Conservation (phyloP, 1,140 invertebrate species). For the Drosophila pseudoananassae region DNA sequence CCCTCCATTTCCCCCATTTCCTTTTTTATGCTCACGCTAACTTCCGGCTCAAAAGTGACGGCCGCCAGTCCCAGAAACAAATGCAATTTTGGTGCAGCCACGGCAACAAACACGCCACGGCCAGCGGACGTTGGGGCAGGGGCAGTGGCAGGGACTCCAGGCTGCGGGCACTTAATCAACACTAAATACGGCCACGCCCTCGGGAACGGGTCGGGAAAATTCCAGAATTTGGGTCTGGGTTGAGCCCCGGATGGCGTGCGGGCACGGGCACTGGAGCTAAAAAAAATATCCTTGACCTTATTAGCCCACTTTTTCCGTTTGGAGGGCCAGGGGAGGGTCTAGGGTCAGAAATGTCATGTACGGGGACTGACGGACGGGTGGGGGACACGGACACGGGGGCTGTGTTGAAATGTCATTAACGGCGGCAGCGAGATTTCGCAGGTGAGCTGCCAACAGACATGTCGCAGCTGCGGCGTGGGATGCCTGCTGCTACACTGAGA, state of each 20-base stretch:
- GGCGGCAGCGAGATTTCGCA: conserved; percentile 31
- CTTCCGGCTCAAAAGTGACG: conserved; percentile 49
- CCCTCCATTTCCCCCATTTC: background rate
- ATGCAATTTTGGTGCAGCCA: conserved; percentile 42
- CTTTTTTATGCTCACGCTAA: conserved; percentile 14
- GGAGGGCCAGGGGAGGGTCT: conserved; percentile 17
- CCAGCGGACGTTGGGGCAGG: conserved; percentile 12
- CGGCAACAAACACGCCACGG: conserved; percentile 31
- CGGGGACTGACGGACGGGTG: background rate
- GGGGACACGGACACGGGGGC: background rate
- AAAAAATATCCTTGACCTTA: conserved; percentile 68
- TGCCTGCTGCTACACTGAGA: background rate
- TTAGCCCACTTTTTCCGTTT: conserved; percentile 18
- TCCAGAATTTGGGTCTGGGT: conserved; percentile 24
- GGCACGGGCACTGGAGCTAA: background rate
- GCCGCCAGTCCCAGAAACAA: conserved; percentile 28
- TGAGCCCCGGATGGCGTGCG: conserved; percentile 21
- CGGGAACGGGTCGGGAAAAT: conserved; percentile 7
- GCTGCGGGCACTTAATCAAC: conserved; percentile 43
- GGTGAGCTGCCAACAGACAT: conserved; percentile 14
- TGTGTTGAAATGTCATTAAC: conserved; percentile 60
- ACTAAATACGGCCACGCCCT: conserved; percentile 35
- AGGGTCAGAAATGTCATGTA: background rate
- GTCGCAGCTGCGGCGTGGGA: conserved; percentile 7
- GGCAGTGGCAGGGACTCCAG: background rate